These are phyloP conservation scores for Limulus polyphemus DNA, from an alignment of 2,888 invertebrate species.

Conservation along the genomic window DNA sequence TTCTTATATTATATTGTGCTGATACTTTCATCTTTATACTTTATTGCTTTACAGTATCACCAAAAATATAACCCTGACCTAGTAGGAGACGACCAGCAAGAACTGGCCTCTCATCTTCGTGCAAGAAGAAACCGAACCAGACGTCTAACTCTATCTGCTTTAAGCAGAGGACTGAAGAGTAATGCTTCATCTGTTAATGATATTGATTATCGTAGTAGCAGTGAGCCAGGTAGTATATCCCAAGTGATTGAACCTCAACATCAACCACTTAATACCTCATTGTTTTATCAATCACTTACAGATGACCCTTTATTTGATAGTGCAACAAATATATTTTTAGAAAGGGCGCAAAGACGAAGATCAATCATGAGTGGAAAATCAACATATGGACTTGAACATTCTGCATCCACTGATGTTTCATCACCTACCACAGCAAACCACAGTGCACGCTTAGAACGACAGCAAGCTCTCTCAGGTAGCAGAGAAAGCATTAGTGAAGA, in stretches of 20 bases:
- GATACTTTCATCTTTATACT: too few relatives aligned
- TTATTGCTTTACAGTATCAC: constrained; percentile 26
- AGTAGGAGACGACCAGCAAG: constrained; percentile 29
- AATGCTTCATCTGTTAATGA: constrained; percentile 13
- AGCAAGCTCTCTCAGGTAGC: too few relatives aligned
- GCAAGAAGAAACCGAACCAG: constrained; percentile 28
- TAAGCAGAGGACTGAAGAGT: constrained; percentile 16
- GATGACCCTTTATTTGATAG: background rate
- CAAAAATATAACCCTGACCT: constrained; percentile 31
- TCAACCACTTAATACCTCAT: background rate
- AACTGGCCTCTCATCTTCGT: constrained; percentile 27
- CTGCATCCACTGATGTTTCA: too few relatives aligned
- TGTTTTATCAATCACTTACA: too few relatives aligned
- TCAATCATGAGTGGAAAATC: constrained; percentile 1
- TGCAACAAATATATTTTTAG: constrained; percentile 3
- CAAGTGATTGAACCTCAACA: background rate
- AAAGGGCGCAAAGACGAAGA: constrained; percentile 3
- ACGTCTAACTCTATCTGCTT: constrained; percentile 27
- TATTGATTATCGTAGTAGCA: constrained; percentile 4
- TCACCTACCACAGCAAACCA: too few relatives aligned
- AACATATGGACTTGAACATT: too few relatives aligned
- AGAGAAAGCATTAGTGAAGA: too few relatives aligned
- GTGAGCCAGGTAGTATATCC: background rate
- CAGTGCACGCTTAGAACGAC: too few relatives aligned
- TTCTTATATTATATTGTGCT: too few relatives aligned